Conservation (phyloP, 1,140 invertebrate species). For the Bemisia tabaci region DNA sequence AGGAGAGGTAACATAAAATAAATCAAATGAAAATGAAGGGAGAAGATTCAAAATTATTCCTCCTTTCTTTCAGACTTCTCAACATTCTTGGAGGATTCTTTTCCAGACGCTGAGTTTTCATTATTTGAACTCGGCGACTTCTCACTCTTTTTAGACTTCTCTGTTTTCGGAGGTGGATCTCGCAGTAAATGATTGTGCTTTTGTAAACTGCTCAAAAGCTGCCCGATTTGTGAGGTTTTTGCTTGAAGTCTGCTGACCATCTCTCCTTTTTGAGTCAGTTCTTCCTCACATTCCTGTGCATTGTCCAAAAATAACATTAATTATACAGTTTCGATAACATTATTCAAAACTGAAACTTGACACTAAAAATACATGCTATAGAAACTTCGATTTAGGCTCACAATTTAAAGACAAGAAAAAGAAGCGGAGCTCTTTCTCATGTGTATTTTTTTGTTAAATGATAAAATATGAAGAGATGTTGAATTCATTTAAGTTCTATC, state of each 20-base stretch:
- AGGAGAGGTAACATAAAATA: background rate
- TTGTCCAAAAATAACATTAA: conserved; percentile 7
- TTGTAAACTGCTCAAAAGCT: conserved; percentile 76
- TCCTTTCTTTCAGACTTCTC: background rate
- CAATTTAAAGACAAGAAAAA: too few species aligned
- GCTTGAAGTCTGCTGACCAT: conserved; percentile 78
- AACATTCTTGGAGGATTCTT: background rate
- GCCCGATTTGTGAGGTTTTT: conserved; percentile 79
- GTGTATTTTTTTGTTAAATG: too few species aligned
- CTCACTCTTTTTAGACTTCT: too few species aligned
- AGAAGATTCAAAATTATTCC: background rate
- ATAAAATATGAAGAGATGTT: too few species aligned
- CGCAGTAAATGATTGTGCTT: conserved; percentile 39
- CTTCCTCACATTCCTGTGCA: conserved; percentile 75
- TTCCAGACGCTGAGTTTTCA: background rate
- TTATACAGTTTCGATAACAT: too few species aligned
- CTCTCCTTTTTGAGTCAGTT: conserved; percentile 80
- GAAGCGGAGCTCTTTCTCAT: too few species aligned
- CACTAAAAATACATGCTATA: too few species aligned
- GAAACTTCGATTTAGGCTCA: background rate
- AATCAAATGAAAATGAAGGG: background rate
- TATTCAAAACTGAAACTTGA: too few species aligned
- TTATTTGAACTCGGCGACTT: too few species aligned
- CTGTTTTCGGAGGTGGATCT: background rate
- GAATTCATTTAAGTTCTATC: too few species aligned